Percentiles rank a stretch among this genome's conserved stretches.
These are phyloP conservation scores for Pyrrhosoma nymphula DNA, from an alignment of 2,888 invertebrate genomes.

Conservation along the genomic window DNA sequence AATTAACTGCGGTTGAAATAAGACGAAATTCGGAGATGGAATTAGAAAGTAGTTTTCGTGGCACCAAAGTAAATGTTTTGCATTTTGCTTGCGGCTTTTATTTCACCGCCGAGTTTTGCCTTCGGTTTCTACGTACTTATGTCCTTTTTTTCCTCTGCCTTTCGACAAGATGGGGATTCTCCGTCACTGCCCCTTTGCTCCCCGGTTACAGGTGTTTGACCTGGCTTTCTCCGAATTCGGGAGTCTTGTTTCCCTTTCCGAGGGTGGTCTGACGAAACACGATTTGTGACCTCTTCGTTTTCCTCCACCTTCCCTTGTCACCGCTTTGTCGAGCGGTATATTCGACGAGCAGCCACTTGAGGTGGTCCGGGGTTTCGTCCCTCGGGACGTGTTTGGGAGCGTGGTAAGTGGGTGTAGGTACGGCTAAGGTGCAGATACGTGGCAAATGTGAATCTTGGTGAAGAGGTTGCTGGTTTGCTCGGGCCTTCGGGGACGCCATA, in stretches of 20 bases:
- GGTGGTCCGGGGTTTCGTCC: constrained; percentile 11
- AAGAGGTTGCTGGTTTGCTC: constrained; percentile 28
- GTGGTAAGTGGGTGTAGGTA: not conserved
- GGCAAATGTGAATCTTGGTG: constrained; percentile 6
- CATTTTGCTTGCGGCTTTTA: too few relatives aligned
- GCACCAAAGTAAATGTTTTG: too few relatives aligned
- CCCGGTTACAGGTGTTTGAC: constrained; percentile 59
- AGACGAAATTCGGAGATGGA: too few relatives aligned
- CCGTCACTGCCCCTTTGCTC: constrained; percentile 31
- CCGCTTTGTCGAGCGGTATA: constrained; percentile 60
- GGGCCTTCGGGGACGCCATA: constrained; percentile 27
- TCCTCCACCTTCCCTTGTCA: constrained; percentile 41
- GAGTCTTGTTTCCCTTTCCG: constrained; percentile 10
- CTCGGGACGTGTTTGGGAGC: not conserved
- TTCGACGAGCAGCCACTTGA: not conserved
- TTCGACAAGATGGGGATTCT: not conserved
- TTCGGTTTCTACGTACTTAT: not conserved
- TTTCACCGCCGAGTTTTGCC: too few relatives aligned
- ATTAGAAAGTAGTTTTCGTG: too few relatives aligned
- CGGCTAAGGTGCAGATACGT: not conserved
- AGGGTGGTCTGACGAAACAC: constrained; percentile 46
- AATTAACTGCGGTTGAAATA: too few relatives aligned
- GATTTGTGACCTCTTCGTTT: constrained; percentile 45
- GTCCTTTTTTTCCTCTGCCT: not conserved
- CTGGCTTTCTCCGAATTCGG: constrained; percentile 62